phyloP scores from a whole-genome alignment of 2,797 vertebrate genomes.

The Phrynocephalus vlangalii region DNA sequence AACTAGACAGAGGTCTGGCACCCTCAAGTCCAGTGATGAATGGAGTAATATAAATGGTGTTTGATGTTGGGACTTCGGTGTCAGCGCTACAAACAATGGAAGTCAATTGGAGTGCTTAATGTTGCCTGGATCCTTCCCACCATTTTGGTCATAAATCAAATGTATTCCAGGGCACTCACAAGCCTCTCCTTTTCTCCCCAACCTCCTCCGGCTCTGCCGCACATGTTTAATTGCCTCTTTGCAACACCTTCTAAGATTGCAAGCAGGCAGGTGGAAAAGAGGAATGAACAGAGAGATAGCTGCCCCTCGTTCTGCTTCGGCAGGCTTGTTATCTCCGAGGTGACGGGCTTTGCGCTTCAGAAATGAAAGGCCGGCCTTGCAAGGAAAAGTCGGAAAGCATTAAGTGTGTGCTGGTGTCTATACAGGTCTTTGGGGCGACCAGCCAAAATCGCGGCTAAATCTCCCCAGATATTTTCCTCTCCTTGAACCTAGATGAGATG shows the following conservation, averaged over 20 bases:
- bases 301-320: background rate
- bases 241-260: background rate
- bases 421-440: background rate
- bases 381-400: background rate
- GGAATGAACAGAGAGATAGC: background rate
- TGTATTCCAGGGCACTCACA: background rate
- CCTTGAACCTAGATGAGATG: constrained; percentile 10
- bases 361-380: constrained; percentile 3
- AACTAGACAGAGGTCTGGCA: no score
- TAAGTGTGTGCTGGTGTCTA: fast-evolving
- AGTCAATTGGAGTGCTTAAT: background rate
- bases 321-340: constrained; percentile 38
- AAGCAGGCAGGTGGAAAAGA: constrained; percentile 21
- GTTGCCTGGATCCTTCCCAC: background rate
- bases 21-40: background rate
- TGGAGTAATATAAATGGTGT: background rate
- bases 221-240: constrained; percentile 48
- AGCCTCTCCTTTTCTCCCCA: background rate
- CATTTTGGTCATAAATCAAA: background rate
- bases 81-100: no score
- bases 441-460: background rate
- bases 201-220: background rate
- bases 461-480: constrained; percentile 23
- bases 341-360: constrained; percentile 31
- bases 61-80: background rate